phyloP scores from a whole-genome alignment of 2,888 invertebrate genomes.

The Dasypolia templi region DNA sequence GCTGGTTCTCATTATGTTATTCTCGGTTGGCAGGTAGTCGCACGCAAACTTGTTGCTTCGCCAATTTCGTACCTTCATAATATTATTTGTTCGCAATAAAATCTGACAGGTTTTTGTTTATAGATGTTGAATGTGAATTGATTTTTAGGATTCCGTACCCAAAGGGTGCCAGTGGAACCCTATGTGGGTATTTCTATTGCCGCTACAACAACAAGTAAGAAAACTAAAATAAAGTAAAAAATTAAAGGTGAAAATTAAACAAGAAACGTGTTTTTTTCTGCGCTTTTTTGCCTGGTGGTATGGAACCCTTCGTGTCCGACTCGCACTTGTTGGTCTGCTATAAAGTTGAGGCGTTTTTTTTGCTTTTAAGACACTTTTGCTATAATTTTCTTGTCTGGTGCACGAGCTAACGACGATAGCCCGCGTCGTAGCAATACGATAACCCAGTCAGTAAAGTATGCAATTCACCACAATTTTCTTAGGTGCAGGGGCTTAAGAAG shows the following conservation, averaged over 20 bases:
- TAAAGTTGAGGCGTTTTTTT: conserved; percentile 4
- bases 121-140: conserved; percentile 7
- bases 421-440: not conserved
- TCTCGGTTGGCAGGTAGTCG: conserved; percentile 66
- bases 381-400: not conserved
- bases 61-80: conserved; percentile 63
- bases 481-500: too few relatives aligned
- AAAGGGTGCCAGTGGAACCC: too few relatives aligned
- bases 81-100: conserved; percentile 57
- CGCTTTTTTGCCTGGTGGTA: too few relatives aligned
- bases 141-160: not conserved
- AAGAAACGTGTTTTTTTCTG: too few relatives aligned
- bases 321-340: not conserved
- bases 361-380: not conserved
- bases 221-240: too few relatives aligned
- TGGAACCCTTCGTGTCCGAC: too few relatives aligned
- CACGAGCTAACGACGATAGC: not conserved
- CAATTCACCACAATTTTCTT: too few relatives aligned
- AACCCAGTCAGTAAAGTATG: not conserved
- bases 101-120: conserved; percentile 47
- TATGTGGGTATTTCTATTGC: too few relatives aligned
- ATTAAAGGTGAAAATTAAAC: too few relatives aligned
- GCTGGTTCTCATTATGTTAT: conserved; percentile 82
- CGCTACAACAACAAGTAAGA: too few relatives aligned
- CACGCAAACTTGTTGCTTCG: conserved; percentile 89